Evolutionary conservation across 1,140 invertebrate species (phyloP), one percentile per base, ranked within the genome.

Genomic region (Eupristina koningsbergeri): DNA sequence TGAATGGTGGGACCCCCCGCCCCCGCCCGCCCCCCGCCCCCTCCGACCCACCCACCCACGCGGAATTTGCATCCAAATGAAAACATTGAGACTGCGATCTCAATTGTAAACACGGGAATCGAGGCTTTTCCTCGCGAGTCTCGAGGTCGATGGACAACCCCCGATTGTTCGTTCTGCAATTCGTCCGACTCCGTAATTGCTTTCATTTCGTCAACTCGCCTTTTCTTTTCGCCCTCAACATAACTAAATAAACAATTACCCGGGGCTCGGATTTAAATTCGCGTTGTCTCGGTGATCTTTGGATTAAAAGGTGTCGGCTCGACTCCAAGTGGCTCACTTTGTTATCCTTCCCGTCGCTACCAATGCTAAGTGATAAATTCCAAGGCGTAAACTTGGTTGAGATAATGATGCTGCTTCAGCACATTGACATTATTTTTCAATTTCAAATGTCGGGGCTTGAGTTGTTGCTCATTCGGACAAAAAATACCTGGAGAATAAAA

Each of bases 61-160:
- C 31, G 50, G 41, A 80, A 89, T 90, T 90, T 88, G 88, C 88
- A 90, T 91, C 85, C 85, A 91, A 90, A 90, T 89, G 86, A 90
- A 91, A 89, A 91, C 89, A 89, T 87, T 87, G 82, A 69, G 77
- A 74, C 83, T 64, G 84, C 81, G 86, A 89, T 89, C 86, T 89
- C 86, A 86, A 89, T 88, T 87, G 87, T 86, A 84, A 87, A 85
- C 86, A n/a, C 74, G 61, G 8, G 74, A 77, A 29, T 3, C 17
- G 11, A n/a, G 67, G 80, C 86, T 86, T 86, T 85, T 86, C 85
- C 87, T 86, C 84, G 84, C 34, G 19, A 15, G 9, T 17, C 15
- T 26, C 34, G 39, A 63, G 45, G 47, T 53, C 78, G 89, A 90
- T 91, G 87, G 86, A 88, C 87, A 86, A 88, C 89, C 82, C 87